Percentiles rank a stretch among this genome's conserved stretches.
Evolutionary conservation across 1,140 invertebrate species (phyloP).

Genomic region (Chelonus insularis): DNA sequence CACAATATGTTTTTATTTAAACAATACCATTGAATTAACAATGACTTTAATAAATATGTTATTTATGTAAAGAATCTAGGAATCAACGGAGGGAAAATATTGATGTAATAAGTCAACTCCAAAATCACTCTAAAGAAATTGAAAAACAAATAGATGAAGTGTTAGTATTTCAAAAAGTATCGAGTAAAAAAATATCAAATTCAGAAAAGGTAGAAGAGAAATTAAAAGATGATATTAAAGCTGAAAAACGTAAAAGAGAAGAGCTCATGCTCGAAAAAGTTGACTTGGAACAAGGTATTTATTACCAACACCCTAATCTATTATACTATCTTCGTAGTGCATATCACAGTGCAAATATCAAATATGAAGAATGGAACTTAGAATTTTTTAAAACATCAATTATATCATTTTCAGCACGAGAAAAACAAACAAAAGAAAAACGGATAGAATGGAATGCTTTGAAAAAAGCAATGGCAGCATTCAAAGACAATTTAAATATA

Average conservation of each 20-base stretch:
- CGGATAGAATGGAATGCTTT: constrained; percentile 39
- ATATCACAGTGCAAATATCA: too few relatives aligned
- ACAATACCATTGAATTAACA: not conserved
- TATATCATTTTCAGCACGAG: constrained; percentile 39
- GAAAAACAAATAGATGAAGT: constrained; percentile 30
- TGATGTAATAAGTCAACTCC: constrained; percentile 29
- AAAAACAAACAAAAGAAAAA: constrained; percentile 33
- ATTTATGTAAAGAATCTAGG: constrained; percentile 7
- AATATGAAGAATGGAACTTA: not conserved
- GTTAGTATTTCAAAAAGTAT: constrained; percentile 36
- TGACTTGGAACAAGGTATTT: constrained; percentile 42
- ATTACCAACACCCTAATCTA: not conserved
- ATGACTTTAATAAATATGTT: not conserved
- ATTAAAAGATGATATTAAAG: constrained; percentile 26
- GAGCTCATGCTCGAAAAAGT: constrained; percentile 37
- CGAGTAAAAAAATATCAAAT: constrained; percentile 40
- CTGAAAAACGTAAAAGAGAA: constrained; percentile 33
- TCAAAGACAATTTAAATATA: constrained; percentile 46
- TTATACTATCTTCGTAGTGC: not conserved
- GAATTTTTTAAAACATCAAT: constrained; percentile 3
- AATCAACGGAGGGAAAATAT: constrained; percentile 23
- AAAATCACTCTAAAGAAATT: constrained; percentile 27
- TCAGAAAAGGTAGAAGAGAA: constrained; percentile 27
- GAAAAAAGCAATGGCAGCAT: constrained; percentile 41
- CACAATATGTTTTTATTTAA: not conserved